Conservation (phyloP, 2,113 vertebrate genomes). For the Chionomys nivalis region DNA sequence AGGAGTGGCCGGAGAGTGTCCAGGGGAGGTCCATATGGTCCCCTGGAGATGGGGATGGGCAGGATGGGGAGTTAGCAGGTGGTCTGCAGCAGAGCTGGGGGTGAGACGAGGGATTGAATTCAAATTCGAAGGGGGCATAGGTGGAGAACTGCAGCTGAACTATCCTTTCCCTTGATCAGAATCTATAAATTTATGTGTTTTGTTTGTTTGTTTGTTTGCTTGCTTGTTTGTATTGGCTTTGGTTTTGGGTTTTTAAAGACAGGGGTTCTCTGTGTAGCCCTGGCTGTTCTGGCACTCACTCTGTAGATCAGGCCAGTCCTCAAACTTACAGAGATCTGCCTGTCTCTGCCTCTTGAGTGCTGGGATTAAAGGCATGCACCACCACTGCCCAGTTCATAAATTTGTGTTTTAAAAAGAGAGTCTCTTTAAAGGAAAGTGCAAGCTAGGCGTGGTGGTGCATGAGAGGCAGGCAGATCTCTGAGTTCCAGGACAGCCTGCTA, state of each 20-base stretch:
- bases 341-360: neutral
- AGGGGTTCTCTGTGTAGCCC: neutral
- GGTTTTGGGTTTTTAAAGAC: neutral
- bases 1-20: neutral
- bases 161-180: neutral
- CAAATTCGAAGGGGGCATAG: neutral
- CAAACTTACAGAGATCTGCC: neutral
- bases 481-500: neutral
- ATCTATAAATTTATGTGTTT: neutral
- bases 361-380: neutral
- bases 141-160: neutral
- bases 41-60: neutral
- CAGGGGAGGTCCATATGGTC: neutral
- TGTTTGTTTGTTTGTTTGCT: neutral
- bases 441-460: neutral
- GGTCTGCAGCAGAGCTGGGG: neutral
- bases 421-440: slow-evolving; percentile 36
- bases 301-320: neutral
- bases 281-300: neutral
- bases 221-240: neutral
- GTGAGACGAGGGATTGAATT: neutral
- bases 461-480: neutral
- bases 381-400: neutral
- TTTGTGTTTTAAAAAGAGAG: neutral
- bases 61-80: neutral